Evolutionary conservation across 2,888 invertebrate species (phyloP).

Genomic region (Coelinius sp.): DNA sequence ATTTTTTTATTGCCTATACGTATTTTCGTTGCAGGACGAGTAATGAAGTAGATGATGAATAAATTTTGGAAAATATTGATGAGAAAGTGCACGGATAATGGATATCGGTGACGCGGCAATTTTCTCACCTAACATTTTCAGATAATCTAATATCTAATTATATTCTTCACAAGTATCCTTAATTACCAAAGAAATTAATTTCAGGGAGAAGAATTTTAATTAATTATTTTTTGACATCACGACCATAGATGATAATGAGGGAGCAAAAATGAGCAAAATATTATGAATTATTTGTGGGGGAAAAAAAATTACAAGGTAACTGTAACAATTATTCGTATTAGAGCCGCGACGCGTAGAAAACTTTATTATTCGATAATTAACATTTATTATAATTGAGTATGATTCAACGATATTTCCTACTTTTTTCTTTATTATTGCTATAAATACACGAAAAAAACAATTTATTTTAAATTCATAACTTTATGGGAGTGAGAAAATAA

Average conservation of each 20-base stretch:
- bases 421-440: not conserved
- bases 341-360: slow-evolving; percentile 40
- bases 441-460: not conserved
- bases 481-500: not conserved
- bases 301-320: slow-evolving; percentile 3
- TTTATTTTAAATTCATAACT: not conserved
- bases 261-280: not conserved
- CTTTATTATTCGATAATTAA: slow-evolving; percentile 33
- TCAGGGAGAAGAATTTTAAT: not conserved
- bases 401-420: slow-evolving; percentile 22
- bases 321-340: slow-evolving; percentile 28
- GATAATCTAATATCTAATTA: slow-evolving; percentile 21
- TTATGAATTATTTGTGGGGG: slow-evolving; percentile 2
- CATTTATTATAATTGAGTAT: slow-evolving; percentile 24
- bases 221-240: slow-evolving; percentile 11
- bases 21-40: slow-evolving; percentile 37
- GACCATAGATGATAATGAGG: not conserved
- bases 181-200: slow-evolving; percentile 3
- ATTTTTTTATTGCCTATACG: slow-evolving; percentile 18
- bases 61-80: slow-evolving; percentile 25
- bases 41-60: slow-evolving; percentile 13
- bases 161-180: slow-evolving; percentile 16
- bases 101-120: slow-evolving; percentile 22
- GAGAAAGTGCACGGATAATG: slow-evolving; percentile 1
- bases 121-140: not conserved